These are phyloP conservation scores for Conus betulinus DNA, from an alignment of 1,140 invertebrate species.

Conservation along the genomic window DNA sequence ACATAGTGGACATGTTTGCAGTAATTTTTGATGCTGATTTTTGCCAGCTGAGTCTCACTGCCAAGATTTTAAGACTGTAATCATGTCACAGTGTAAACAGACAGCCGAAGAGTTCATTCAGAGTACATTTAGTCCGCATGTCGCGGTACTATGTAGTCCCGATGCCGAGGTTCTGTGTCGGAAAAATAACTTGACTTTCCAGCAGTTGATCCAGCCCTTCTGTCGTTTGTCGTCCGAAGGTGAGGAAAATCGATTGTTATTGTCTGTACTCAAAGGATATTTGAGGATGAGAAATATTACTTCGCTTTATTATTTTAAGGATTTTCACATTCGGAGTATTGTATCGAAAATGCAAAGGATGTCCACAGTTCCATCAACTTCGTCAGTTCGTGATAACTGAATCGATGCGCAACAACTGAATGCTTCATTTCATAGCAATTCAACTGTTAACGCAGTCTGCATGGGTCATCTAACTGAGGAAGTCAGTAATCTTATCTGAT, in stretches of 20 bases:
- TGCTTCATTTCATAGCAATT: no score
- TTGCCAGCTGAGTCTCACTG: no score
- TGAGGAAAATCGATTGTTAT: conserved; percentile 69
- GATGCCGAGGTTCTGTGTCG: conserved; percentile 89
- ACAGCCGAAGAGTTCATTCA: conserved; percentile 90
- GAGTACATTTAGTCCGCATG: conserved; percentile 90
- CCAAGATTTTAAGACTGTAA: conserved; percentile 15
- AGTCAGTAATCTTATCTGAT: no score
- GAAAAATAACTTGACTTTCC: conserved; percentile 93
- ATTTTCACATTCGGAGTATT: no score
- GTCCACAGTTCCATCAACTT: no score
- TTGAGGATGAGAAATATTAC: no score
- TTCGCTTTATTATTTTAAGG: no score
- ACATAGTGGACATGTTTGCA: background rate
- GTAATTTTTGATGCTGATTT: conserved; percentile 5
- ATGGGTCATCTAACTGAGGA: no score
- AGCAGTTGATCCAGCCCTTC: conserved; percentile 94
- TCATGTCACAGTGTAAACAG: conserved; percentile 76
- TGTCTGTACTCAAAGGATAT: background rate
- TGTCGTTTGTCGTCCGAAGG: conserved; percentile 86
- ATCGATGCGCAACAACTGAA: no score
- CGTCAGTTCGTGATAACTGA: no score
- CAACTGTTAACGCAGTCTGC: no score
- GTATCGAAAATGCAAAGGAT: no score
- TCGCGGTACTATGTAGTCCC: conserved; percentile 89